Percentiles rank a stretch among this genome's conserved stretches.
Conservation (phyloP, 1,140 invertebrate genomes). For the Tetragonula clypearis region DNA sequence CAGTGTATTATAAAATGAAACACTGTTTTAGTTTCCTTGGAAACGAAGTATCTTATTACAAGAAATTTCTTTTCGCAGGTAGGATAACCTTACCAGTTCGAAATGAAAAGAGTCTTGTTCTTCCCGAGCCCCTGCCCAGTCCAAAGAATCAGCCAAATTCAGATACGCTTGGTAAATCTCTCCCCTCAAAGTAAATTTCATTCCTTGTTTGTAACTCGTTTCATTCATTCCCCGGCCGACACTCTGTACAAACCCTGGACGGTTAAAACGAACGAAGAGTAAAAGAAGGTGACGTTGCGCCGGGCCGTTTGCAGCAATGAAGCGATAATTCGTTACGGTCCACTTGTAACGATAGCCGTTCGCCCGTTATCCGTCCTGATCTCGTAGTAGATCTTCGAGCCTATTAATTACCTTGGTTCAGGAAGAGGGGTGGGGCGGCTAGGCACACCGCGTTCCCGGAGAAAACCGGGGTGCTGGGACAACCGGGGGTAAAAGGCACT, state of each 20-base stretch:
- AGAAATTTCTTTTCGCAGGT: no score
- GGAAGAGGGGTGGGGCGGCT: not conserved
- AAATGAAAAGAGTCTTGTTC: no score
- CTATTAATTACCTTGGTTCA: conserved; percentile 79
- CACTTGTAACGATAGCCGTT: conserved; percentile 67
- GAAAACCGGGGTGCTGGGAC: conserved; percentile 42
- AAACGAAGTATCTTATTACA: no score
- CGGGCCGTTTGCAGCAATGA: conserved; percentile 27
- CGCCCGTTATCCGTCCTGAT: conserved; percentile 70
- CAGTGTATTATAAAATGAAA: no score
- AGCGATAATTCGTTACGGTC: conserved; percentile 73
- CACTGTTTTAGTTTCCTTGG: no score
- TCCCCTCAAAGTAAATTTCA: no score
- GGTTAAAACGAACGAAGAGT: conserved; percentile 1
- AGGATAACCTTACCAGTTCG: no score
- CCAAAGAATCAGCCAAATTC: no score
- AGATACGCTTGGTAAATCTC: no score
- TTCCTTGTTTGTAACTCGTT: no score
- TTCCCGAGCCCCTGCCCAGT: no score
- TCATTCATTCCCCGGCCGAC: no score
- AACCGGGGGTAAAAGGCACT: conserved; percentile 76
- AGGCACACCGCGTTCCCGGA: conserved; percentile 27
- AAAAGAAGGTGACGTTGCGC: conserved; percentile 35
- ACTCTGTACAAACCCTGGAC: not conserved
- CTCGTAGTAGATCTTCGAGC: conserved; percentile 70